Conservation (phyloP, 2,888 invertebrate genomes). For the Smittia aterrima region DNA sequence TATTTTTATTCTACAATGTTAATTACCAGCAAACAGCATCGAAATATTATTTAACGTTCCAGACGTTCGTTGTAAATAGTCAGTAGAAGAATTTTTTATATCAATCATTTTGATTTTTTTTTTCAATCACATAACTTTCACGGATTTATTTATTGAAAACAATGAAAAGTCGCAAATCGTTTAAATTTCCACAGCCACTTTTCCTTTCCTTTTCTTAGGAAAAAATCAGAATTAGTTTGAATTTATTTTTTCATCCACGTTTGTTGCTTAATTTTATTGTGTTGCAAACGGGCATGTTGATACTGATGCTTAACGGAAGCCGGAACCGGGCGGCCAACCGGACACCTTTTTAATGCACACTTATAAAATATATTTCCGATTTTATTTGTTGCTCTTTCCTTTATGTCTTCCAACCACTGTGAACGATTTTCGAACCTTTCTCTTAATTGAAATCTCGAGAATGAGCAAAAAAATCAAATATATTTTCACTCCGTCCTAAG, state of each 20-base stretch:
- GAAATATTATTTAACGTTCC: constrained; percentile 92
- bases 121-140: constrained; percentile 14
- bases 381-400: constrained; percentile 40
- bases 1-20: no score
- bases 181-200: neutral
- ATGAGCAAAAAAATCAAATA: no score
- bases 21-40: constrained; percentile 74
- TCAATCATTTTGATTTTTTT: constrained; percentile 69
- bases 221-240: constrained; percentile 27
- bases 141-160: neutral
- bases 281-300: neutral
- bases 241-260: neutral
- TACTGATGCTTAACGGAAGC: constrained; percentile 35
- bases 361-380: constrained; percentile 40
- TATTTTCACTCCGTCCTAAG: neutral
- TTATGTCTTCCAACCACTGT: neutral
- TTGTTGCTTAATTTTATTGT: constrained; percentile 12
- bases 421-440: neutral
- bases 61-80: constrained; percentile 80
- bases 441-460: no score
- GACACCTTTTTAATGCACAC: constrained; percentile 37
- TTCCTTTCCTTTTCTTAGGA: neutral
- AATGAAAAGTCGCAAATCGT: neutral
- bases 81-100: constrained; percentile 83
- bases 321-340: constrained; percentile 32